Conservation (phyloP, 2,888 invertebrate genomes). For the Leptinotarsa rubiginosa region DNA sequence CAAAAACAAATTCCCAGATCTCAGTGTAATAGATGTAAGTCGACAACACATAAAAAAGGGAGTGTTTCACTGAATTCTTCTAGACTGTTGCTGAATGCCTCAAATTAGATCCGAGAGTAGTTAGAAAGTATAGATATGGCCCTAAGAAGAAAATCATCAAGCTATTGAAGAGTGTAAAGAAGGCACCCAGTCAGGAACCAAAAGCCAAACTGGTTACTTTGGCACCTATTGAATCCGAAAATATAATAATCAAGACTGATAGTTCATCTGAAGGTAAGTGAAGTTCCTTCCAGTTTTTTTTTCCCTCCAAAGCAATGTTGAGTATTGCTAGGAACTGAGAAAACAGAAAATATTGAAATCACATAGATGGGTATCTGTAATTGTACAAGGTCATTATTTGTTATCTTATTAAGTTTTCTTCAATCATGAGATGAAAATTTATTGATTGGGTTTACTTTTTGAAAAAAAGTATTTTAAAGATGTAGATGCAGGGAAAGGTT, state of each 20-base stretch:
- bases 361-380: no score
- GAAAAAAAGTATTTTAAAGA: no score
- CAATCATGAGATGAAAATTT: no score
- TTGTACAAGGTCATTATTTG: no score
- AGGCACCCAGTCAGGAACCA: conserved; percentile 1
- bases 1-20: conserved; percentile 14
- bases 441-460: no score
- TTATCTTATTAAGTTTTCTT: no score
- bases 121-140: conserved; percentile 13
- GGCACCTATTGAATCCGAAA: conserved; percentile 7
- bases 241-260: conserved; percentile 10
- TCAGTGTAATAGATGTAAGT: conserved; percentile 8
- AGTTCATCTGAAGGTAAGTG: conserved; percentile 4
- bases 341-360: no score
- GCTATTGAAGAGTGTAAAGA: conserved; percentile 3
- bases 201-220: conserved; percentile 11
- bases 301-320: not conserved
- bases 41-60: not conserved
- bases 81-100: conserved; percentile 15
- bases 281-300: not conserved
- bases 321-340: no score
- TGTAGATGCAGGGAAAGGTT: no score
- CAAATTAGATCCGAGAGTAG: conserved; percentile 13
- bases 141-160: conserved; percentile 15
- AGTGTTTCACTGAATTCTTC: not conserved